Percentiles rank a stretch among this genome's conserved stretches.
phyloP scores from a whole-genome alignment of 2,113 vertebrate species.

The Azemiops feae region DNA sequence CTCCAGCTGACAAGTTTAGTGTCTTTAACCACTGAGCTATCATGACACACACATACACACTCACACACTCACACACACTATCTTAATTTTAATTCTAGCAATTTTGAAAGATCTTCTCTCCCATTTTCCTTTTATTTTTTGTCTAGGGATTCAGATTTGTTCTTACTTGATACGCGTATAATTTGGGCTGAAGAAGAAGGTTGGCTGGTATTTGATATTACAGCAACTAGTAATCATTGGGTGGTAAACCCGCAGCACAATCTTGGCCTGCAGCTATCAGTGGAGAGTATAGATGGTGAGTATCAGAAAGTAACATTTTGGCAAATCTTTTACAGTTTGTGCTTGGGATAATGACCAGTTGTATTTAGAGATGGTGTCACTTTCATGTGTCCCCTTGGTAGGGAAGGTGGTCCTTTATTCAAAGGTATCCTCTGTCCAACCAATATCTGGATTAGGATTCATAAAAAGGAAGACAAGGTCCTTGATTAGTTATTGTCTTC shows the following conservation, averaged over 20 bases:
- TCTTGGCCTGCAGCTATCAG: slow-evolving; percentile 88
- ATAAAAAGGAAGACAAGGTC: background rate
- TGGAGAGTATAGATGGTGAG: slow-evolving; percentile 88
- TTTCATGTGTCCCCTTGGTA: background rate
- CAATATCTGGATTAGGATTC: background rate
- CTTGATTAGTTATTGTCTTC: background rate
- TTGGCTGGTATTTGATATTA: slow-evolving; percentile 97
- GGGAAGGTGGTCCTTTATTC: background rate
- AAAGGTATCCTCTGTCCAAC: background rate
- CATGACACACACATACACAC: too few relatives aligned
- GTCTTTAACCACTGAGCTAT: background rate
- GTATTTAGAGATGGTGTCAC: background rate
- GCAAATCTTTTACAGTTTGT: background rate
- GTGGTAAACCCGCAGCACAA: slow-evolving; percentile 91
- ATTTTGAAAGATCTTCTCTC: background rate
- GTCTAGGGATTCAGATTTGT: slow-evolving; percentile 88
- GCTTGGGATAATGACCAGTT: background rate
- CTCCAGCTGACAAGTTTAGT: background rate
- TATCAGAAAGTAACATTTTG: background rate
- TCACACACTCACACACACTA: background rate
- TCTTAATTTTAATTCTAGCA: background rate
- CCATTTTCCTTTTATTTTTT: background rate
- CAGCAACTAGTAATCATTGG: slow-evolving; percentile 96
- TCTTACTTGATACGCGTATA: slow-evolving; percentile 88
- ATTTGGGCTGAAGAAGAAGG: slow-evolving; percentile 96